Evolutionary conservation across 2,797 vertebrate genomes (phyloP).

Genomic region (Poeciliopsis presidionis): DNA sequence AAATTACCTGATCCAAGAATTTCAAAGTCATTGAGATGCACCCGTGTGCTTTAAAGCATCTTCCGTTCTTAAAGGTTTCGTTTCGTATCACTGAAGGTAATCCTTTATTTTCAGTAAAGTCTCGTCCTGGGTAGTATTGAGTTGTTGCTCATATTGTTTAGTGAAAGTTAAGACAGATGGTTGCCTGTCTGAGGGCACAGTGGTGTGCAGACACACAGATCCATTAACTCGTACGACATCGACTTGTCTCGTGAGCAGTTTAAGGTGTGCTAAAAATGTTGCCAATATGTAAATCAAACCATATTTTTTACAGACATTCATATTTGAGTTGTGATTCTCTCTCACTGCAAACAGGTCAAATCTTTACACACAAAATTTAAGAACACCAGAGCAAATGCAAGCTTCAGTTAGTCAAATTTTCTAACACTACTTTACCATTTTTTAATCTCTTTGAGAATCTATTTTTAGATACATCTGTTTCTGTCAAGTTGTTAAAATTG

Average conservation of each 20-base stretch:
- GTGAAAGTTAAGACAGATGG: neutral
- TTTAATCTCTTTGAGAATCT: neutral
- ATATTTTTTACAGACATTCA: constrained; percentile 16
- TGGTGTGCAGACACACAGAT: neutral
- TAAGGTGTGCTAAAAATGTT: constrained; percentile 41
- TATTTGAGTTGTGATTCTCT: neutral
- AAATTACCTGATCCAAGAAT: neutral
- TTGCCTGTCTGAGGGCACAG: neutral
- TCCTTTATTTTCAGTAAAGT: neutral
- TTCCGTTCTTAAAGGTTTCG: neutral
- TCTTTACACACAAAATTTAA: constrained; percentile 18
- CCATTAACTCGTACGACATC: neutral
- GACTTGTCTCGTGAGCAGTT: constrained; percentile 13
- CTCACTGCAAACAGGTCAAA: constrained; percentile 9
- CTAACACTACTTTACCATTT: neutral
- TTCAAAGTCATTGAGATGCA: neutral
- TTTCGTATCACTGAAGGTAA: neutral
- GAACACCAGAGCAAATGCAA: constrained; percentile 10
- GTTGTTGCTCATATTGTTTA: neutral
- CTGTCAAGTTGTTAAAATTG: neutral
- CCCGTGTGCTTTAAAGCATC: neutral
- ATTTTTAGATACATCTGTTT: neutral
- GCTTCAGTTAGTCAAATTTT: constrained; percentile 27
- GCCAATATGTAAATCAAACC: neutral
- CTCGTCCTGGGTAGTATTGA: neutral